Evolutionary conservation across 2,797 vertebrate species (phyloP).

Genomic region (Chrosomus eos): DNA sequence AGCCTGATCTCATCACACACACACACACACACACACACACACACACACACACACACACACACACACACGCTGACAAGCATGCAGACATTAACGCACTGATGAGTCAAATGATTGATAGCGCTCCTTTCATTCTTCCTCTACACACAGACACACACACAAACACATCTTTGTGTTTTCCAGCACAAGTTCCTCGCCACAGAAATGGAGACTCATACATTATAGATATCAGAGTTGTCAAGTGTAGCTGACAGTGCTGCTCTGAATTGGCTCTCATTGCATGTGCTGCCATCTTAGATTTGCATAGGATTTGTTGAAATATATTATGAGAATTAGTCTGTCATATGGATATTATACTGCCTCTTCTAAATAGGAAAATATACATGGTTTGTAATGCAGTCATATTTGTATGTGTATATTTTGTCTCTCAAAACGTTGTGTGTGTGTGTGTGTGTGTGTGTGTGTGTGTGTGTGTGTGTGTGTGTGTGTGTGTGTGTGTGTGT

Average conservation of each 20-base stretch:
- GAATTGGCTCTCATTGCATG: conserved; percentile 41
- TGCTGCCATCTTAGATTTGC: conserved; percentile 43
- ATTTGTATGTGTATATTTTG: conserved; percentile 16
- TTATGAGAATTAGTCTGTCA: conserved; percentile 26
- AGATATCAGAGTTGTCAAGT: conserved; percentile 56
- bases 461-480: too few relatives aligned
- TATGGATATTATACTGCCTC: conserved; percentile 8
- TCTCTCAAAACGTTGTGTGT: background rate
- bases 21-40: conserved; percentile 23
- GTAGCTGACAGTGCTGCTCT: conserved; percentile 49
- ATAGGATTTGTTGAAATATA: conserved; percentile 40
- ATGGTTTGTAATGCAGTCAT: conserved; percentile 19
- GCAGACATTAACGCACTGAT: conserved; percentile 53
- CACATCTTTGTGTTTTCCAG: conserved; percentile 24
- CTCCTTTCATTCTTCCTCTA: conserved; percentile 32
- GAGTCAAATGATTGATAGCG: conserved; percentile 57
- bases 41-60: conserved; percentile 3
- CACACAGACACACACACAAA: conserved; percentile 35
- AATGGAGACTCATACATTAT: conserved; percentile 49
- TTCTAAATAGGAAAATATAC: background rate
- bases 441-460: too few relatives aligned
- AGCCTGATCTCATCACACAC: conserved; percentile 46
- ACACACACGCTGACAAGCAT: conserved; percentile 42
- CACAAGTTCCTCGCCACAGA: conserved; percentile 27
- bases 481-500: too few relatives aligned